Evolutionary conservation across 2,888 invertebrate genomes (phyloP), one percentile per base, ranked within the genome.

Genomic region (Drosophila conformis): DNA sequence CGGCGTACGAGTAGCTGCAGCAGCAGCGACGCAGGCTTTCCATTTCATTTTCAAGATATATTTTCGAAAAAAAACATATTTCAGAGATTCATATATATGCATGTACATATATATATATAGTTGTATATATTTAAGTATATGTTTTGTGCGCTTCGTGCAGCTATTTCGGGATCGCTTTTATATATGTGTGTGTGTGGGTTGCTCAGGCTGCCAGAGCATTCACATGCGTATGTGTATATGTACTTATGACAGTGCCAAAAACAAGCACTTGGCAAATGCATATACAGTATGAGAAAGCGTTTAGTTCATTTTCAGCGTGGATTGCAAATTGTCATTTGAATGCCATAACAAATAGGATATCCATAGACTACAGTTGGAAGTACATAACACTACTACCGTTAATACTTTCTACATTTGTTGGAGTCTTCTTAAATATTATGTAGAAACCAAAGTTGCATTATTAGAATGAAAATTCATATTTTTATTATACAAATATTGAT

Each of bases 31-130:
- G 66, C 69, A 68, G 78, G 81, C 82, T 80, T 80, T 80, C 69
- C 81, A 81, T 81, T 81, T 81, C 82, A 73, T 81, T 78, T 74
- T 74, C 49, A 42, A 61, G 59, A 77, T 73, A 72, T 52, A 76
- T 63, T 68, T 74, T 76, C 56, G 36, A 61, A 66, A 77, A 81
- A 36, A 66, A 27, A 64, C 80, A 80, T 63, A 78, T 72, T 67
- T 68, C 18, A 46, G 11, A 56, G 10, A 69, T 31, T 29, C 27
- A 58, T 13, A 54, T 6, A 49, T 21, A 58, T 31, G 61, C 25
- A 63, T 18, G 38, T 13, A 31, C 10, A 27, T 27, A 27, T 27
- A 31, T 10, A 49, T 40, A 27, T 49, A 10, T 25, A 38, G 33
- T 33, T 51, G 35, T 54, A 42, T 58, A 52, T 64, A 48, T 25